Evolutionary conservation across 1,140 invertebrate species (phyloP), one percentile per base, ranked within the genome.

Genomic region (Pectinophora gossypiella): DNA sequence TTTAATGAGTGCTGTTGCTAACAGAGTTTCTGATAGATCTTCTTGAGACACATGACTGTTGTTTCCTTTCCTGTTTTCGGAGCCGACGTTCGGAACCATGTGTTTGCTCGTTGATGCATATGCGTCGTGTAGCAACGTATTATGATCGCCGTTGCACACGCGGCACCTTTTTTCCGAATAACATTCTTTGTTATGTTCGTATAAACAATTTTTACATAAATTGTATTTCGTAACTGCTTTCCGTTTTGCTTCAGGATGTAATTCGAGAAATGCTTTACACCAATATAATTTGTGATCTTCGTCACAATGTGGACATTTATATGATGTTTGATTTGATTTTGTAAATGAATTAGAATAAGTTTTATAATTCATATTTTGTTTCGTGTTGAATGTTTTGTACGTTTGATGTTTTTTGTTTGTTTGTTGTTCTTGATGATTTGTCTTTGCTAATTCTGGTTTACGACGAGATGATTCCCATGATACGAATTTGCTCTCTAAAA

Each of bases 101-200:
- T 3, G 2, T 2, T 15, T 40, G 36, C 36, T 16, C 16, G 36
- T 6, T 1, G 4, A 13, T 18, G 18, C 2, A 27, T 47, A 60
- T 7, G 58, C 32, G 0, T 60, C 58, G 15, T 60, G 58, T 21
- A 60, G 22, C n/a, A 59, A 15, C 13, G 58, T 55, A 23, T 60
- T 55, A 19, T 60, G 58, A 38, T 42, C 52, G 19, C 40, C 49
- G 32, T 54, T 38, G 20, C 57, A 59, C 7, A 48, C 45, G 10
- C 49, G 52, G 20, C 58, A 60, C 1, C 53, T 23, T 50, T 55
- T 55, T 20, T 6, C 45, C n/a, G 58, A 55, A 40, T 44, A 19
- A 38, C 58, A 60, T 27, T 22, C 49, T 18, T 48, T 49, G 3
- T 60, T 54, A 45, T 60, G 58, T 48, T 38, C 35, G 18, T 27